Evolutionary conservation across 2,113 vertebrate genomes (phyloP), one percentile per base, ranked within the genome.

Genomic region (Ammodytes marinus): DNA sequence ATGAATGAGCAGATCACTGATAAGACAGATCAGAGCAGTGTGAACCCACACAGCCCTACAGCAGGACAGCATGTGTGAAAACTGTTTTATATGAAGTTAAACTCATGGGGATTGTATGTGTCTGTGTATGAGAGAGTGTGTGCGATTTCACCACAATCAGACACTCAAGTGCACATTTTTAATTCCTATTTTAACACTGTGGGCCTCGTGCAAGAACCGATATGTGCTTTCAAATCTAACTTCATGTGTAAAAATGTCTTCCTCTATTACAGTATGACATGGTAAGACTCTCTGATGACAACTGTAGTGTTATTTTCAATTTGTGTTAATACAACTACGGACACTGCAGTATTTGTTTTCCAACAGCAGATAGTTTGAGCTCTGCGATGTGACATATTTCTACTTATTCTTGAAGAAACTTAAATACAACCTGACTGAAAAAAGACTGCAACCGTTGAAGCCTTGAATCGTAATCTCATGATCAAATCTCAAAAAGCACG

Each of bases 1-100:
- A 92, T 88, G 89, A 95, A 96, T 96, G 94, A 96, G 94, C 96
- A 94, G 95, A 61, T 65, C 53, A 1, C 82, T 57, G 65, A 60
- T 50, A 19, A 39, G 71, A 49, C 67, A 1, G 61, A 50, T 65
- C 68, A 74, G 79, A 69, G 70, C 61, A 50, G 74, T 27, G 64
- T 40, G 49, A 60, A 73, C 46, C 61, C 37, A 54, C 71, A 78
- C 52, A 49, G 65, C 9, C 68, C 2, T 19, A 19, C 78, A 37
- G 58, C 40, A 17, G 15, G 61, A 5, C 53, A 79, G 52, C 27
- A 6, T 12, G 46, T 46, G 60, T 71, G 40, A 60, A 19, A 17
- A 17, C 54, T 60, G 19, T 50, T 45, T 39, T 11, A 74, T 40
- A 49, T 40, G 70, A 50, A 7, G 14, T 49, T 14, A 50, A 40